Evolutionary conservation across 2,888 invertebrate genomes (phyloP).

Genomic region (Drosophila prolongata): DNA sequence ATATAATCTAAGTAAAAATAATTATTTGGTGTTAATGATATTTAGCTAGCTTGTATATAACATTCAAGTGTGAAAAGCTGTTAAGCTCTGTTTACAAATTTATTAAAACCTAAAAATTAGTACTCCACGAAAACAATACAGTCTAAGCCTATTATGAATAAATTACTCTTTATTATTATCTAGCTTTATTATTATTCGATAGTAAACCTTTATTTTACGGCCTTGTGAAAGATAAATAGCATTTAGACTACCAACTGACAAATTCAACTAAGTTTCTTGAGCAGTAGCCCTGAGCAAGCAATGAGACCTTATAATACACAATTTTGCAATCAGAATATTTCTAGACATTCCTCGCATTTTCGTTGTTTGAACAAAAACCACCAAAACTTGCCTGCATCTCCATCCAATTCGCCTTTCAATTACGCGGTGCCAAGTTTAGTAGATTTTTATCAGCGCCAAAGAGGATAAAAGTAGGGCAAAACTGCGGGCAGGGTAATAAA

Average conservation of each 20-base stretch:
- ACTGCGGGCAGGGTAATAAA: constrained; percentile 48
- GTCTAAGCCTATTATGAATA: no score
- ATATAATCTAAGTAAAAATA: neutral
- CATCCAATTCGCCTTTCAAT: constrained; percentile 54
- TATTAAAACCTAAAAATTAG: no score
- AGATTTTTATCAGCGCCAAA: constrained; percentile 57
- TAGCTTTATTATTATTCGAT: no score
- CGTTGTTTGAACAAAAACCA: constrained; percentile 5
- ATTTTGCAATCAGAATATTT: constrained; percentile 24
- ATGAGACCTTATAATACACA: constrained; percentile 2
- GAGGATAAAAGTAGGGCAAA: constrained; percentile 23
- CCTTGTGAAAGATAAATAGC: neutral
- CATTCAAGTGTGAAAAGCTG: no score
- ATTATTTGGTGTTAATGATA: constrained; percentile 1
- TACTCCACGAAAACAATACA: no score
- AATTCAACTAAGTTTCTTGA: neutral
- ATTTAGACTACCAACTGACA: neutral
- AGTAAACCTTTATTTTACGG: neutral
- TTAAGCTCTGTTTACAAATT: no score
- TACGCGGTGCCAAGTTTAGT: constrained; percentile 51
- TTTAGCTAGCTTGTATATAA: neutral
- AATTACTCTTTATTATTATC: no score
- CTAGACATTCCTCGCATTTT: constrained; percentile 4
- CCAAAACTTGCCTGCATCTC: constrained; percentile 26
- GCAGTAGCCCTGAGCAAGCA: neutral